Conservation (phyloP, 2,113 vertebrate genomes). For the Xiphias gladius region DNA sequence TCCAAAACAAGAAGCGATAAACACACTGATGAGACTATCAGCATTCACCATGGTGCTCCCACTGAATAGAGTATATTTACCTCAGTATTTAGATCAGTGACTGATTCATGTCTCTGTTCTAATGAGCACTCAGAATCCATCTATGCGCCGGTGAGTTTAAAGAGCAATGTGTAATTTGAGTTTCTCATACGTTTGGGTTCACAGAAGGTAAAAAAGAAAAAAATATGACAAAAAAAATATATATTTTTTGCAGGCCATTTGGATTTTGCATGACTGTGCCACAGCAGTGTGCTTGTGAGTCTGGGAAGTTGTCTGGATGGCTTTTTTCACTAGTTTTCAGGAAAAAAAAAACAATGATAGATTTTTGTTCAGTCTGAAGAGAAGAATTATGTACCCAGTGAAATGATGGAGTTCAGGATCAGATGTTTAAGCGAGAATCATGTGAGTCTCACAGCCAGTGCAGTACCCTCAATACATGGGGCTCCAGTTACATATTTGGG, state of each 20-base stretch:
- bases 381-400: not conserved
- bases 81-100: not conserved
- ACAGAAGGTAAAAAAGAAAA: not conserved
- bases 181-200: not conserved
- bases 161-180: not conserved
- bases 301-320: not conserved
- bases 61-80: not conserved
- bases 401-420: not conserved
- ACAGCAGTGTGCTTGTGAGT: not conserved
- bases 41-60: not conserved
- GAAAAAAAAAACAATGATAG: not conserved
- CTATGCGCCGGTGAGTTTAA: not conserved
- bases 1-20: not conserved
- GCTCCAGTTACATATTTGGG: not conserved
- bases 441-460: not conserved
- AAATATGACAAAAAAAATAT: not conserved
- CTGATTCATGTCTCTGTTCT: not conserved
- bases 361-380: not conserved
- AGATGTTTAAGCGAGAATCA: not conserved
- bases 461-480: not conserved
- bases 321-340: not conserved
- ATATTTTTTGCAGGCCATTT: not conserved
- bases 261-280: not conserved
- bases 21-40: not conserved
- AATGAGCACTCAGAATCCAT: conserved; percentile 1